Base-by-base conservation (phyloP, 1,140 invertebrate species). In the Oedothorax gibbosus region DNA sequence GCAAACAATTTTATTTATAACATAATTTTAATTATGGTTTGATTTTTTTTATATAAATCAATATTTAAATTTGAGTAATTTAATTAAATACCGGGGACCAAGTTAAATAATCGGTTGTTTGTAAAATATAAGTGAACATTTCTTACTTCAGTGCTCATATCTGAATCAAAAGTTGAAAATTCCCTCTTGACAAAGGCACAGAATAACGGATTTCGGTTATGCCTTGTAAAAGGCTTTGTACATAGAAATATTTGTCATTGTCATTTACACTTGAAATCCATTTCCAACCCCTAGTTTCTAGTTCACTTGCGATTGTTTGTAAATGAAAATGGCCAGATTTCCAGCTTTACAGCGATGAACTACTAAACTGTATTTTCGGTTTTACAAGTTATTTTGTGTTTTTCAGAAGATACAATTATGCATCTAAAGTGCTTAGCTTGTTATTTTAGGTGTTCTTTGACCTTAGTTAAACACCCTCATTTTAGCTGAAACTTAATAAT, bases 141-240 rank as follows among this genome's bases (percentile, higher is more conserved):
- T 81, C 66, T 62, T 71, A 11, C 35, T 20, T 81, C 66, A 21
- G 57, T 76, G 81, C 51, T 20, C 51, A 60, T 53, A 18, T 60
- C 12, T 8, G 2, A 51, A 57, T 15, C 15, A 20, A 60, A 57
- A 75, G 72, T 71, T 60, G 69, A 76, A 84, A 76, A 10, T 12
- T 35, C 14, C 68, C 20, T 35, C 68, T 57, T 75, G 81, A 84
- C 72, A 84, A 66, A 72, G 81, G 54, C 76, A 21, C 12, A 64
- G 81, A 84, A 75, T 73, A 20, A 84, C n/a, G 81, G 81, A 84
- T 62, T 76, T 64, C 35, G 81, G 72, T 66, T 84, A 51, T 76
- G 60, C 56, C 64, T 35, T 82, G 75, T 62, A 64, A 77, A 77
- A 77, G 72, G 35, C 35, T 64, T 81, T 79, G 81, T 84, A 84